Base-by-base conservation (phyloP, 2,888 invertebrate species). In the Drosophila multiciliata region DNA sequence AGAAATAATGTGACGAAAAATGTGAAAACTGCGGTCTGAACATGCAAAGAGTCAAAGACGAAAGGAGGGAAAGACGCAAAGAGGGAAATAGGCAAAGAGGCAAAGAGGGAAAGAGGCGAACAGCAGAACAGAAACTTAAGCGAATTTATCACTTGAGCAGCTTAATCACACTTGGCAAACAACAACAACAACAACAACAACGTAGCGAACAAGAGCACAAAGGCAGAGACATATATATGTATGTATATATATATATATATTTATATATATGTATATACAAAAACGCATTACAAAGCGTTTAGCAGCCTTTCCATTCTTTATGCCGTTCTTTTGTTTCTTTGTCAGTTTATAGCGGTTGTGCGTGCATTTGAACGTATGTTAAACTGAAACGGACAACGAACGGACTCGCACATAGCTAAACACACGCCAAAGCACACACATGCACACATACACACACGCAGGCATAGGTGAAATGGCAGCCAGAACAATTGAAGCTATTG, bases 121-220 rank as follows among this genome's bases (percentile, higher is more conserved):
- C 63, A 11, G n/a, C 11, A 45, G 42, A 55, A 49, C 58, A 48
- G 38, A 67, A 75, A 63, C 73, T 80, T 63, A 66, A 77, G 75
- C 81, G 74, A 83, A 90, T 87, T 89, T 89, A 88, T 88, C 83
- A 86, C 90, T 87, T 79, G 88, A 79, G 79, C 83, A 72, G 87
- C 90, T 88, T 88, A 86, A 82, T 90, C 83, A 82, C 77, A 83
- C 86, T 88, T 79, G 79, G 72, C 75, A 75, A 79, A 83, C 67
- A 80, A 78, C 67, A 50, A n/a, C n/a, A n/a, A n/a, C n/a, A 23
- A 23, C 23, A 23, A 17, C 32, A 57, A 40, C 38, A 76, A 80
- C 63, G 48, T 55, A n/a, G 48, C 49, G 48, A 69, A 68, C 66
- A 32, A 32, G n/a, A n/a, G 75, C 63, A 80, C 38, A 70, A 60